A percentile compares a stretch with the other conserved stretches of the same genome.
These are phyloP conservation scores for Cotesia vestalis DNA, from an alignment of 1,140 invertebrate species.

Conservation along the genomic window DNA sequence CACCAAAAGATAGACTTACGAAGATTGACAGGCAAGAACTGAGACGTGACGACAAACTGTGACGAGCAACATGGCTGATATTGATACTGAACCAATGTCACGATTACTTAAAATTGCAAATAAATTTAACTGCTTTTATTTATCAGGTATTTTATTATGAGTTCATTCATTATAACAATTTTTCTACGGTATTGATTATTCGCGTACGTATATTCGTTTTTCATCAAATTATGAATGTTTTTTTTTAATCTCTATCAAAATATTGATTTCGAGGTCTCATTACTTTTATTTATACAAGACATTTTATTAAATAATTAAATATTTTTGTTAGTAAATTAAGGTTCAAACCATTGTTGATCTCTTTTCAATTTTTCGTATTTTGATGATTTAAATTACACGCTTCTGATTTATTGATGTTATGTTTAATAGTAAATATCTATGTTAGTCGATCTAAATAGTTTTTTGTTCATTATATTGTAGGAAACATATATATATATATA, in stretches of 20 bases:
- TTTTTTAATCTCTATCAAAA: conserved; percentile 43
- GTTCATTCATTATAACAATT: conserved; percentile 21
- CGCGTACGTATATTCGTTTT: neutral
- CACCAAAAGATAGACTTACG: neutral
- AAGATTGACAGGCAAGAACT: neutral
- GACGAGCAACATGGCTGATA: conserved; percentile 62
- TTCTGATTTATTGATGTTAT: too few relatives aligned
- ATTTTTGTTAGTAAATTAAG: neutral
- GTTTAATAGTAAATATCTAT: too few relatives aligned
- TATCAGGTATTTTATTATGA: conserved; percentile 71
- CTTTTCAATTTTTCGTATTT: neutral
- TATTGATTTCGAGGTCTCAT: conserved; percentile 55
- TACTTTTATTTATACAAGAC: conserved; percentile 36
- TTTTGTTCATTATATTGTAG: too few relatives aligned
- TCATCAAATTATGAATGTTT: conserved; percentile 35
- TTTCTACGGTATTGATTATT: conserved; percentile 3
- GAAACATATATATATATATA: too few relatives aligned
- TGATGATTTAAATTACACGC: too few relatives aligned
- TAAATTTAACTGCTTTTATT: conserved; percentile 87
- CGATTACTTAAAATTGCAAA: conserved; percentile 78
- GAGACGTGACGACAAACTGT: conserved; percentile 45
- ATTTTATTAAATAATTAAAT: neutral
- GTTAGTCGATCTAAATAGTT: too few relatives aligned
- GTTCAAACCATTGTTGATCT: neutral
- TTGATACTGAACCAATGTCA: conserved; percentile 69